Evolutionary conservation across 1,140 invertebrate genomes (phyloP), one percentile per base, ranked within the genome.

Genomic region (Anadara kagoshimensis): DNA sequence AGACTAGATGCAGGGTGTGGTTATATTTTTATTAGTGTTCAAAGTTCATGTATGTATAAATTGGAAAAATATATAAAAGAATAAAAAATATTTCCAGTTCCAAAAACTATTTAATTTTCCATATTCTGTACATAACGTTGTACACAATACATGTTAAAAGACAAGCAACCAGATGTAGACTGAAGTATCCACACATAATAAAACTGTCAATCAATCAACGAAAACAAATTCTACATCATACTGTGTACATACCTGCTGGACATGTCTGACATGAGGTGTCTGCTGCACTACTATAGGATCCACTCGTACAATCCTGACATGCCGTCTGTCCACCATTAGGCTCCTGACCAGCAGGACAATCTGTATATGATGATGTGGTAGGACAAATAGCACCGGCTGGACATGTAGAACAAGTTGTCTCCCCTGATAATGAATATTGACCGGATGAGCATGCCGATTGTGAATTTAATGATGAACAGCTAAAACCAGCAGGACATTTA

Each of bases 241-340:
- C 4, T 49, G 47, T 22, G 12, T 20, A 43, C 44, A 53, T 75
- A 84, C 85, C 85, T 78, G 18, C n/a, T 5, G 83, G 84, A 79
- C 85, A 87, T n/a, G 69, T 61, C 20, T 72, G 63, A 78, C 85
- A 87, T 16, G 72, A 45, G 1, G 76, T 62, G 58, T 84, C 82
- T 49, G 78, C 61, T 22, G 53, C 62, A 18, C 54, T 57, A 22
- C 80, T 79, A 73, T 86, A 86, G 0, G 14, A 71, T 14, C 85
- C 85, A 16, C 79, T 26, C 22, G 45, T 57, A 79, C 85, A 87
- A 18, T 76, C 62, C 10, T n/a, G 51, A 76, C 84, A 86, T 5
- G 67, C 76, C 56, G 80, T 82, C 64, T 83, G 73, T 26, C 18
- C 69, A 5, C 10, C 20, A 61, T 83, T 78, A n/a, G 84, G 75